Conservation (phyloP, 2,888 invertebrate species). For the Hyalella azteca region DNA sequence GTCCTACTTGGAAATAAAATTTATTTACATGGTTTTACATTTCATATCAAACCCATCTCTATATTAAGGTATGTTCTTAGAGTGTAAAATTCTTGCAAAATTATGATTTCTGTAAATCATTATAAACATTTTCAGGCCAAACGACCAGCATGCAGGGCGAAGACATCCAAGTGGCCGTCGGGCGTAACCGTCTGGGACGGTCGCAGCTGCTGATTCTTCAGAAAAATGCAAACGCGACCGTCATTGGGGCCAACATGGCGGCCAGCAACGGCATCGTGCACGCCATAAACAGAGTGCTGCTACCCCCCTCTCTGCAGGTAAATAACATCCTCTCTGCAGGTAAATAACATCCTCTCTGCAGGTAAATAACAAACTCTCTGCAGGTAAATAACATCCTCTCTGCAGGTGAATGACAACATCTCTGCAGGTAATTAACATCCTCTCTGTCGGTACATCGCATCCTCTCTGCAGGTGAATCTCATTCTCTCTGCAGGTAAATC, state of each 20-base stretch:
- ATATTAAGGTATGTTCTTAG: no score
- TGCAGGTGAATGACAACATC: no score
- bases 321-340: not conserved
- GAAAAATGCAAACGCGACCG: not conserved
- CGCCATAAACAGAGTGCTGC: not conserved
- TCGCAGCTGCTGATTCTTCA: conserved; percentile 16
- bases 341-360: not conserved
- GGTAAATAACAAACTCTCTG: not conserved
- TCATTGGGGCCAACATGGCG: not conserved
- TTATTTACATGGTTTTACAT: no score
- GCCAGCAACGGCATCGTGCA: conserved; percentile 25
- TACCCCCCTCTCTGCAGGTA: conserved; percentile 15
- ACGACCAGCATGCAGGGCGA: not conserved
- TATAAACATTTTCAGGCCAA: not conserved
- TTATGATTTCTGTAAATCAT: no score
- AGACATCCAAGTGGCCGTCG: not conserved
- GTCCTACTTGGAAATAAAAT: no score
- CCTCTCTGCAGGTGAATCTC: no score
- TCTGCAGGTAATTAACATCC: no score
- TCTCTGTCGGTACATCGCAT: no score
- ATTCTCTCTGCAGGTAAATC: no score
- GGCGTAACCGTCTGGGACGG: no score
- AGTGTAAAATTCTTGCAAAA: no score
- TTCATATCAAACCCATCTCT: no score
- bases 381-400: not conserved